Evolutionary conservation across 2,113 vertebrate genomes (phyloP).

Genomic region (Rostratula benghalensis): DNA sequence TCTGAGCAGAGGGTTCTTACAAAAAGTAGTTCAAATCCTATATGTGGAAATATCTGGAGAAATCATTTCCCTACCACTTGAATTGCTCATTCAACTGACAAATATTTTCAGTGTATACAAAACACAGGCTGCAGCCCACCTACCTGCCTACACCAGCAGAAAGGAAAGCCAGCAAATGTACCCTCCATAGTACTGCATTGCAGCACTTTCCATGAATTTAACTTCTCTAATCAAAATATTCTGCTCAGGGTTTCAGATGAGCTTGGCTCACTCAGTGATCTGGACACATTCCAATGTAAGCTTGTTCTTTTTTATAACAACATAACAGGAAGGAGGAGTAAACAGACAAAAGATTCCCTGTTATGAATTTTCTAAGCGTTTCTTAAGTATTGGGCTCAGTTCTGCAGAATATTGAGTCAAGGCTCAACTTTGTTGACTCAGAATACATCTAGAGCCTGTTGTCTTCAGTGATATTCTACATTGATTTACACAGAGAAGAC

Average conservation of each 20-base stretch:
- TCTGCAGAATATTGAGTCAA: not conserved
- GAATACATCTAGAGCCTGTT: not conserved
- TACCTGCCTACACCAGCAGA: not conserved
- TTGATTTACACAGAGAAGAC: not conserved
- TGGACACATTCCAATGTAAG: not conserved
- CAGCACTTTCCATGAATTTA: not conserved
- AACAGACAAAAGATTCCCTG: not conserved
- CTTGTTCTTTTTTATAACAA: not conserved
- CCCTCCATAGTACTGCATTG: not conserved
- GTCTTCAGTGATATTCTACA: not conserved
- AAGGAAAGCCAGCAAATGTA: not conserved
- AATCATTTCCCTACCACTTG: not conserved
- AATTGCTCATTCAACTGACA: not conserved
- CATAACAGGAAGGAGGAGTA: not conserved
- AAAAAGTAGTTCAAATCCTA: not conserved
- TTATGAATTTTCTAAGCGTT: not conserved
- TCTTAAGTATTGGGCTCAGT: not conserved
- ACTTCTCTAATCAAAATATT: not conserved
- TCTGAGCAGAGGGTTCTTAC: not conserved
- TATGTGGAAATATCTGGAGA: not conserved
- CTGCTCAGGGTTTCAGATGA: not conserved
- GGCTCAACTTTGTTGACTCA: not conserved
- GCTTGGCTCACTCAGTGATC: not conserved
- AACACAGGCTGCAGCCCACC: not conserved
- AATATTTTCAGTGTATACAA: not conserved